phyloP scores from a whole-genome alignment of 2,888 invertebrate species.

The Lithodes maja region DNA sequence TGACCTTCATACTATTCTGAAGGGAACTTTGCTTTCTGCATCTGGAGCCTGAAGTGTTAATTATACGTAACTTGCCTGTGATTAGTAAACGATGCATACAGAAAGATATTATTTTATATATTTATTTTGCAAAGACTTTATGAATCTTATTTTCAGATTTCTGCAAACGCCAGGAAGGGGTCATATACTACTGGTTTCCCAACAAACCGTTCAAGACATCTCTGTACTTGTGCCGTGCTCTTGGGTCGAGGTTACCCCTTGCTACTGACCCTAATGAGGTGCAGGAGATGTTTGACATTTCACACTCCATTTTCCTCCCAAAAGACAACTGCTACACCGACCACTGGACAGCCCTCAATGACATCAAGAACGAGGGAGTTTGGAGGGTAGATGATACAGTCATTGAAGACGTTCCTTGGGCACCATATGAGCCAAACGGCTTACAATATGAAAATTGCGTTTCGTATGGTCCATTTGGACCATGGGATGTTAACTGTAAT shows the following conservation, averaged over 20 bases:
- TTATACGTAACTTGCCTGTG: no score
- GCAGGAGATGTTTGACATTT: not conserved
- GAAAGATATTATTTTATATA: no score
- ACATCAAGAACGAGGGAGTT: constrained; percentile 41
- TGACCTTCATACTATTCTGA: no score
- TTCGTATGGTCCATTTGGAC: constrained; percentile 26
- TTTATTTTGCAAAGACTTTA: no score
- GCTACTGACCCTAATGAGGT: constrained; percentile 9
- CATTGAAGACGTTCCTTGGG: constrained; percentile 35
- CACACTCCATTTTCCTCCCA: not conserved
- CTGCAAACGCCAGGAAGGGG: constrained; percentile 28
- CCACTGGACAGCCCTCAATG: constrained; percentile 41
- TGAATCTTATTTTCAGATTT: constrained; percentile 1
- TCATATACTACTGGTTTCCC: constrained; percentile 55
- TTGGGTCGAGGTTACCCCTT: constrained; percentile 53
- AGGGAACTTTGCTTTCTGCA: no score
- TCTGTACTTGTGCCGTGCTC: constrained; percentile 58
- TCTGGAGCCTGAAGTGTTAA: no score
- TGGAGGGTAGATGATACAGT: constrained; percentile 26
- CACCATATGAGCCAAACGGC: constrained; percentile 59
- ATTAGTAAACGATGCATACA: no score
- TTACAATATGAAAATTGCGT: constrained; percentile 61
- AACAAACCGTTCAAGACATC: not conserved
- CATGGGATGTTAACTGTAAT: constrained; percentile 51
- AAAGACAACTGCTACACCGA: constrained; percentile 1